Percentiles rank a stretch among this genome's conserved stretches.
Evolutionary conservation across 2,888 invertebrate species (phyloP).

Genomic region (Hirtodrosophila alboralis): DNA sequence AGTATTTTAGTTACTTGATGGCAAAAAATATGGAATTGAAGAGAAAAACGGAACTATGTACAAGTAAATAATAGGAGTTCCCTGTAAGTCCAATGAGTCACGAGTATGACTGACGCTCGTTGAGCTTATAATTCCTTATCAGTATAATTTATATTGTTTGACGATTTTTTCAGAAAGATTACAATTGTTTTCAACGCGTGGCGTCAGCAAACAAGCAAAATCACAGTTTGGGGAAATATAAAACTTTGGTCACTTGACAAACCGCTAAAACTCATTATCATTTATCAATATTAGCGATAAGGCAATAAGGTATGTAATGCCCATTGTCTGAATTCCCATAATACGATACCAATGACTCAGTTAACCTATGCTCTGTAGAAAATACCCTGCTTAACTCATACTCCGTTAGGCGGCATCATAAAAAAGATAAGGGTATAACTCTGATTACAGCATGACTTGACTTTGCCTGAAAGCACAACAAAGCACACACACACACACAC

Average conservation of each 20-base stretch:
- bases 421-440: neutral
- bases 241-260: constrained; percentile 4
- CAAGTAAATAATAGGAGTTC: constrained; percentile 18
- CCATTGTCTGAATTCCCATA: neutral
- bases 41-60: too few species aligned
- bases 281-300: constrained; percentile 28
- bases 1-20: too few species aligned
- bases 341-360: constrained; percentile 22
- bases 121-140: constrained; percentile 25
- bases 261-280: constrained; percentile 9
- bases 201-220: constrained; percentile 1
- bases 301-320: constrained; percentile 1
- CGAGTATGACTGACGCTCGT: neutral
- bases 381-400: neutral
- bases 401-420: too few species aligned
- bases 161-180: constrained; percentile 26
- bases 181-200: neutral
- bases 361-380: constrained; percentile 1
- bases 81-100: constrained; percentile 34
- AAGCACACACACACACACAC: constrained; percentile 7
- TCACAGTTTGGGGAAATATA: constrained; percentile 6
- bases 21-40: too few species aligned
- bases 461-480: neutral
- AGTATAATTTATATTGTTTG: constrained; percentile 7
- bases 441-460: constrained; percentile 6